Base-by-base conservation (phyloP, 2,888 invertebrate genomes). In the Blastobasis lacticolella region DNA sequence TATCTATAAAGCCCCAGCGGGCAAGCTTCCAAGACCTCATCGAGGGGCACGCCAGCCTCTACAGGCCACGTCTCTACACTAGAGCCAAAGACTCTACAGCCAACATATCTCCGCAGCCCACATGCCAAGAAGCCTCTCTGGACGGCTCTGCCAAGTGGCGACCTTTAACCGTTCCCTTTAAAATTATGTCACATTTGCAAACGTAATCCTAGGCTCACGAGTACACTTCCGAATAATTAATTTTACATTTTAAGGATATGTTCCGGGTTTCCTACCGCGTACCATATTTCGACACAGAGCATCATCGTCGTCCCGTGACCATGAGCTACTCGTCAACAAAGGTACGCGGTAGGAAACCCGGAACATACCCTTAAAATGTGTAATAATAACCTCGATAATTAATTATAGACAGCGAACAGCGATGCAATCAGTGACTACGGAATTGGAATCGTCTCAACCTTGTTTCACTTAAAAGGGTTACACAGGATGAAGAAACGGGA, bases 11-110 rank as follows among this genome's bases (percentile, higher is more conserved):
- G 76, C 23, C 70, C 70, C 71, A 73, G 68, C 78, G 81, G 84
- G 84, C 85, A 83, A 69, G 63, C 57, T 78, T 83, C 85, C 85
- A 84, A 84, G 75, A 69, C 68, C 66, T 70, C 73, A 72, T 73
- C 67, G 73, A 71, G 71, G 66, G 71, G 66, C 61, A 61, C 66
- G 72, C 64, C 67, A 69, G 66, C 69, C 59, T 64, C 62, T 49
- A 48, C 37, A 40, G 46, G 46, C 48, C 37, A 48, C 41, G 46
- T 46, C 49, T 49, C 43, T 10, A 37, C 36, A 23, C 8, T 7
- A 45, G 6, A 7, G 7, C 9, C 9, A 41, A 41, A 8, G 9
- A 23, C 23, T 23, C 23, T 23, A 23, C 23, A 23, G 23, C 23
- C 23, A 23, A 23, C 23, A 41, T 68, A 68, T 67, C 65, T 63